A percentile compares a stretch with the other conserved stretches of the same genome.
Conservation (phyloP, 2,113 vertebrate genomes). For the Rhinoptilus africanus region DNA sequence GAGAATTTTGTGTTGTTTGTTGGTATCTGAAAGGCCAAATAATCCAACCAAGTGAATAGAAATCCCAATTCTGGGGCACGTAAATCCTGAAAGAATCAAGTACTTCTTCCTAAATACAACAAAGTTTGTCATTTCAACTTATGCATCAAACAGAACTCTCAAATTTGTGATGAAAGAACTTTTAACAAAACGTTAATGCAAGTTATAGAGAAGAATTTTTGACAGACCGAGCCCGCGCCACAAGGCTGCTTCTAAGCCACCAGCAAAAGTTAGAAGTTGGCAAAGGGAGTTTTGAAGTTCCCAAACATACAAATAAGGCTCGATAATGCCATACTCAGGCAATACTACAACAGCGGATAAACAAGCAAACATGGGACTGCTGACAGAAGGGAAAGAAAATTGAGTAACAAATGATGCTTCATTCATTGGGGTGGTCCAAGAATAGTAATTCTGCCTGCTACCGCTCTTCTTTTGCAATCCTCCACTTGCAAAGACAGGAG, state of each 20-base stretch:
- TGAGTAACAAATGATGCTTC: not conserved
- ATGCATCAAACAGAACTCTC: not conserved
- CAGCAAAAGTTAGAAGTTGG: not conserved
- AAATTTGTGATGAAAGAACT: not conserved
- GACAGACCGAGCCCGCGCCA: not conserved
- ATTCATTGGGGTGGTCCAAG: too few species aligned
- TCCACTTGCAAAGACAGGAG: not conserved
- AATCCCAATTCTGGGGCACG: fast-evolving
- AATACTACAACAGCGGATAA: not conserved
- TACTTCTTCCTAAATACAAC: not conserved
- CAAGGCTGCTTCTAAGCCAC: not conserved
- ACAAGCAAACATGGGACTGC: not conserved
- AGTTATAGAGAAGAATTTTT: not conserved
- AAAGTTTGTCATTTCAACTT: not conserved
- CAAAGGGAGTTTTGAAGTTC: not conserved
- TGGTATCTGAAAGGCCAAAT: not conserved
- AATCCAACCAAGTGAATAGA: not conserved
- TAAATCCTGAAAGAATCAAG: not conserved
- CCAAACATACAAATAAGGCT: not conserved
- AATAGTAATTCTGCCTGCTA: not conserved
- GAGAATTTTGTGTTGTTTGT: not conserved
- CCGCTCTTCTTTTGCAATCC: not conserved
- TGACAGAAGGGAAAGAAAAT: not conserved
- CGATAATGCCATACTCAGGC: fast-evolving
- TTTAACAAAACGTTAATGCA: not conserved